These are phyloP conservation scores for Toxotes chatareus DNA, from an alignment of 2,113 vertebrate genomes.

Conservation along the genomic window DNA sequence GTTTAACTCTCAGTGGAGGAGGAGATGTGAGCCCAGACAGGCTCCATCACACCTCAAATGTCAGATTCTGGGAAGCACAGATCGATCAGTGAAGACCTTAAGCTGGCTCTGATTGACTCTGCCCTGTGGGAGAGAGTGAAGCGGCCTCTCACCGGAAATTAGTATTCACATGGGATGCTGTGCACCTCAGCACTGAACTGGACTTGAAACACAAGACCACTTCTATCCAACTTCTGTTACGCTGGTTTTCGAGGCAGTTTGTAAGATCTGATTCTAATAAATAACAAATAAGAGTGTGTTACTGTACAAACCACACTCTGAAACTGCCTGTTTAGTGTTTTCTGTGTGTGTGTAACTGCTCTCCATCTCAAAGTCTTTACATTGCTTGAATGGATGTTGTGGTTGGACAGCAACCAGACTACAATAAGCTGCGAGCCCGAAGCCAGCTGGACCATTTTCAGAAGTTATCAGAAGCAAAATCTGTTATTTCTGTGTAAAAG, in stretches of 20 bases:
- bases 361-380: background rate
- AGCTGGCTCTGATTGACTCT: conserved; percentile 57
- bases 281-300: background rate
- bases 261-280: background rate
- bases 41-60: conserved; percentile 55
- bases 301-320: background rate
- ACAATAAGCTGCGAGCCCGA: background rate
- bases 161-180: conserved; percentile 55
- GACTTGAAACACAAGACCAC: conserved; percentile 41
- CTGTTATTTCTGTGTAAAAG: background rate
- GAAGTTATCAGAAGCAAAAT: background rate
- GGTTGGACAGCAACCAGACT: background rate
- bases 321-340: conserved; percentile 1
- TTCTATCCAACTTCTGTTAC: conserved; percentile 16
- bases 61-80: conserved; percentile 63
- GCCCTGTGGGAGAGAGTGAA: conserved; percentile 52
- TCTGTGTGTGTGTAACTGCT: background rate
- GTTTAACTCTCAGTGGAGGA: conserved; percentile 30
- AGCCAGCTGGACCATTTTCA: background rate
- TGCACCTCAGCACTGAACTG: conserved; percentile 41
- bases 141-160: conserved; percentile 66
- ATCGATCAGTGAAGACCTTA: conserved; percentile 68
- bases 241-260: conserved; percentile 15
- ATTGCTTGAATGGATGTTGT: background rate
- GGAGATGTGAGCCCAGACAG: conserved; percentile 36